Evolutionary conservation across 2,113 vertebrate species (phyloP).

Genomic region (Phoenicopterus ruber): DNA sequence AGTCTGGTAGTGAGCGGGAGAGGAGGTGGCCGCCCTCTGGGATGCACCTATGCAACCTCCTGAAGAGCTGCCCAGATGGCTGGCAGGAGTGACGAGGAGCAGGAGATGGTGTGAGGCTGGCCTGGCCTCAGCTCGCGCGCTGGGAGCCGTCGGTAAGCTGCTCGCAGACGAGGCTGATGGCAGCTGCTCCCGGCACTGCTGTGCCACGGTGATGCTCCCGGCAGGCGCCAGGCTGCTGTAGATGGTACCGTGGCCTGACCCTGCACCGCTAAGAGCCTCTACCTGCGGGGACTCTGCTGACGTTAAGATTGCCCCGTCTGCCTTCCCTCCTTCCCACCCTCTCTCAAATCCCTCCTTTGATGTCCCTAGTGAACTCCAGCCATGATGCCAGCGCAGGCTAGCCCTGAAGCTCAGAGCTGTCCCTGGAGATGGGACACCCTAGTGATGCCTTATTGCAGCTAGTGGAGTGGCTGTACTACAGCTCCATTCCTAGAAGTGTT

Average conservation of each 20-base stretch:
- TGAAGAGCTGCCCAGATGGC: not conserved
- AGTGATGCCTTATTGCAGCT: conserved; percentile 66
- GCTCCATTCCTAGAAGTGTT: conserved; percentile 69
- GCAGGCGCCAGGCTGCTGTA: not conserved
- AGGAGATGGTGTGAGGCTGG: not conserved
- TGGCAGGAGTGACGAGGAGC: not conserved
- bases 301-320: conserved; percentile 47
- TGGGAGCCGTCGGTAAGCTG: not conserved
- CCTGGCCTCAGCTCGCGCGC: fast-evolving
- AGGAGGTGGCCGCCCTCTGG: not conserved
- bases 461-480: conserved; percentile 67
- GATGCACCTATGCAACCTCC: not conserved
- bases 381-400: conserved; percentile 71
- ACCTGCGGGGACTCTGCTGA: not conserved
- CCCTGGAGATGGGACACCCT: conserved; percentile 61
- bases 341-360: conserved; percentile 71
- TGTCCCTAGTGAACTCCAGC: conserved; percentile 71
- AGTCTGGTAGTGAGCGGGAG: not conserved
- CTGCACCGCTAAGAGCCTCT: not conserved
- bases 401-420: conserved; percentile 70
- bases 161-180: not conserved
- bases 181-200: not conserved
- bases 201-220: fast-evolving
- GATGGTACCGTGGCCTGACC: not conserved
- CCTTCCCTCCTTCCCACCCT: conserved; percentile 45